Conservation (phyloP, 2,113 vertebrate genomes). For the Illadopsis cleaveri region DNA sequence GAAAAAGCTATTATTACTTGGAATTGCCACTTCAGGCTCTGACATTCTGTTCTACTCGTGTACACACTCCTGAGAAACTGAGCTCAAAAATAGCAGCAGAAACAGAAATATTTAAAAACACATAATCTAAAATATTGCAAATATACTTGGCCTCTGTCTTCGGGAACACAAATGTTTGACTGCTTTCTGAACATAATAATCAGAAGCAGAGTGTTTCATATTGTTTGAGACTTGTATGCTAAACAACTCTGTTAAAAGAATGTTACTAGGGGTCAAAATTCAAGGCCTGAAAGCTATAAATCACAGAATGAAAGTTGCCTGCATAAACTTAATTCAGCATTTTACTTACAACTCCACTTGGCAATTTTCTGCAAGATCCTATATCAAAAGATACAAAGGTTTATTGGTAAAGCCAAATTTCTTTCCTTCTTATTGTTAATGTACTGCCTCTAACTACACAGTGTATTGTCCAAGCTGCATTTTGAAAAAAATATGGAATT, state of each 20-base stretch:
- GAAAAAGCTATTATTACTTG: not conserved
- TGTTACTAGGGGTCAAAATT: not conserved
- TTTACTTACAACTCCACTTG: not conserved
- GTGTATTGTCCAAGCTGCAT: not conserved
- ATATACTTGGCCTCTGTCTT: slow-evolving; percentile 60
- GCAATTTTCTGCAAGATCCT: not conserved
- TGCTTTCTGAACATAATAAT: slow-evolving; percentile 24
- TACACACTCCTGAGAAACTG: not conserved
- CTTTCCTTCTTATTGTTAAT: not conserved
- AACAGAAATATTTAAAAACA: slow-evolving; percentile 58
- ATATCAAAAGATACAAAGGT: not conserved
- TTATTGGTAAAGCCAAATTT: not conserved
- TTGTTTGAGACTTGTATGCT: not conserved
- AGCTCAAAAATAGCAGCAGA: slow-evolving; percentile 45
- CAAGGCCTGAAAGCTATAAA: not conserved
- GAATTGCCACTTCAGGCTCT: not conserved
- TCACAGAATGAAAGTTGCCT: not conserved
- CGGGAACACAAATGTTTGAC: slow-evolving; percentile 12
- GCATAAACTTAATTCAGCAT: not conserved
- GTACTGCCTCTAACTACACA: not conserved
- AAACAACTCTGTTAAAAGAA: not conserved
- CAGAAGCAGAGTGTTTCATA: slow-evolving; percentile 31
- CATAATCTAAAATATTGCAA: slow-evolving; percentile 59
- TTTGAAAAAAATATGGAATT: not conserved
- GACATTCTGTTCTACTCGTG: not conserved